Conservation (phyloP, 92 coral and sea anemone species). For the Pocillopora meandrina region DNA sequence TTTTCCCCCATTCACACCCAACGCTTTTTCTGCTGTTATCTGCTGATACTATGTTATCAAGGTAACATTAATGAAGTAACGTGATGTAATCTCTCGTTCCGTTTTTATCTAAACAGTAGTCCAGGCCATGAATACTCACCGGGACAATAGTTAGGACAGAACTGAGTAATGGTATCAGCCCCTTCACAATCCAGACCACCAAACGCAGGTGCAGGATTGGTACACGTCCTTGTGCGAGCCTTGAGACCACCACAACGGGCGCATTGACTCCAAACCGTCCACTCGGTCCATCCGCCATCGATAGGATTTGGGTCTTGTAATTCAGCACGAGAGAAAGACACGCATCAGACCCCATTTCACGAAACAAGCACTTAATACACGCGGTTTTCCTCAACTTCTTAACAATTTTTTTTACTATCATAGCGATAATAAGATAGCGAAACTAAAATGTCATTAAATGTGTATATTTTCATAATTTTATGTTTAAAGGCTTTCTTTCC, state of each 20-base stretch:
- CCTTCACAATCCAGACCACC: background rate
- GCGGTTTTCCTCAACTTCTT: background rate
- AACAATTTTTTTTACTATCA: background rate
- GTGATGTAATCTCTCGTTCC: no score
- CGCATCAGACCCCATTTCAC: no score
- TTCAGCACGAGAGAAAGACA: background rate
- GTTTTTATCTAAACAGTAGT: no score
- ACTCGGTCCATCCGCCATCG: conserved; percentile 17
- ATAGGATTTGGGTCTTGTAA: conserved; percentile 3
- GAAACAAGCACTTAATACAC: no score
- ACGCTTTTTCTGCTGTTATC: no score
- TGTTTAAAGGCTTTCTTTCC: no score
- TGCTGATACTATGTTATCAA: no score
- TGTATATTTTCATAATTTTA: no score
- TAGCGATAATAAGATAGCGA: background rate
- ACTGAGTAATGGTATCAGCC: background rate
- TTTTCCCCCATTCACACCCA: no score
- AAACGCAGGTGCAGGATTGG: conserved; percentile 38
- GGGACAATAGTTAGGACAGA: background rate
- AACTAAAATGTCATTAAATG: no score
- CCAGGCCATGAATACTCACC: background rate
- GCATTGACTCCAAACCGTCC: conserved; percentile 31
- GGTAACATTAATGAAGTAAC: no score
- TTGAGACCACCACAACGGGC: background rate
- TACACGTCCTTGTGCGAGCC: conserved; percentile 10